Evolutionary conservation across 2,888 invertebrate species (phyloP).

Genomic region (Cosmorhoe ocellata): DNA sequence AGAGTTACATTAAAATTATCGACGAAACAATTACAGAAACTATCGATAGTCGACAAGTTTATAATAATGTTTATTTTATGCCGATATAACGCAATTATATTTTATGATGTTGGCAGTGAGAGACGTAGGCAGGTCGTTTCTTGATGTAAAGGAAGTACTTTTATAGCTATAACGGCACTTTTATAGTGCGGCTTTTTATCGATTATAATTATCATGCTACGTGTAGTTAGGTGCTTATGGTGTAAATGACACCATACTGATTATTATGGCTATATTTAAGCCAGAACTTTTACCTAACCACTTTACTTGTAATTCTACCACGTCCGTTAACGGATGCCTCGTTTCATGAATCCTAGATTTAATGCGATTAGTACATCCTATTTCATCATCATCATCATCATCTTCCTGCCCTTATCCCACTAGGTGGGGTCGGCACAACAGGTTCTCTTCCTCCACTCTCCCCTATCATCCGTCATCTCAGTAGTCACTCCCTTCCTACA

Average conservation of each 20-base stretch:
- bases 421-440: too few relatives aligned
- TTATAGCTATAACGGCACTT: slow-evolving; percentile 16
- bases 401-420: too few relatives aligned
- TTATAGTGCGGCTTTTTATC: slow-evolving; percentile 21
- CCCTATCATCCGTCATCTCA: too few relatives aligned
- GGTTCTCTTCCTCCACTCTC: too few relatives aligned
- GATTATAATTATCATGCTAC: not conserved
- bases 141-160: slow-evolving; percentile 13
- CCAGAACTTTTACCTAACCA: too few relatives aligned
- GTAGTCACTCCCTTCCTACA: too few relatives aligned
- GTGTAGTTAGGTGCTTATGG: not conserved
- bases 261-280: not conserved
- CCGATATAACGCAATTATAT: slow-evolving; percentile 25
- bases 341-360: too few relatives aligned
- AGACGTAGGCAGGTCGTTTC: slow-evolving; percentile 9
- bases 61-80: slow-evolving; percentile 30
- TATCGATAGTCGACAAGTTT: slow-evolving; percentile 28
- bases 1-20: slow-evolving; percentile 42
- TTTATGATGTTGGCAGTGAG: slow-evolving; percentile 21
- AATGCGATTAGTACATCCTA: too few relatives aligned
- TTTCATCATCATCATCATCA: too few relatives aligned
- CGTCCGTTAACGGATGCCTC: too few relatives aligned
- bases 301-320: too few relatives aligned
- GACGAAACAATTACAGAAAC: slow-evolving; percentile 36
- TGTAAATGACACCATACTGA: slow-evolving; percentile 7